Percentiles rank a stretch among this genome's conserved stretches.
Evolutionary conservation across 2,888 invertebrate species (phyloP).

Genomic region (Leucania comma): DNA sequence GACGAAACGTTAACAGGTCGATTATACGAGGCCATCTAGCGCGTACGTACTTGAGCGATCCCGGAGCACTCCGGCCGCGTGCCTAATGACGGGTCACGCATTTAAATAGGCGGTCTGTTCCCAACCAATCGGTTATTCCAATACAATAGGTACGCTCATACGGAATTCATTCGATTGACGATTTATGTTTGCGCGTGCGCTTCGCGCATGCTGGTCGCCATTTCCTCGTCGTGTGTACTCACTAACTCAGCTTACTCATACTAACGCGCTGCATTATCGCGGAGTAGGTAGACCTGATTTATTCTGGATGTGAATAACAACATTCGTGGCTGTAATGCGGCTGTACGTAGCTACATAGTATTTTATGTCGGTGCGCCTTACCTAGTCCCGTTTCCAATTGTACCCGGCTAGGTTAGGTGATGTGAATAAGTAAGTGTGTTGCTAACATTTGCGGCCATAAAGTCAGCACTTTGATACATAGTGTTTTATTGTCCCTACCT

Average conservation of each 20-base stretch:
- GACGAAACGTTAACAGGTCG: conserved; percentile 86
- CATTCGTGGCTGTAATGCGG: conserved; percentile 70
- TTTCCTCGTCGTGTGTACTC: conserved; percentile 14
- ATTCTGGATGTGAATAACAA: conserved; percentile 75
- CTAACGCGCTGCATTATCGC: conserved; percentile 49
- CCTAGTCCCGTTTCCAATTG: conserved; percentile 72
- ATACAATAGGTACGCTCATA: conserved; percentile 74
- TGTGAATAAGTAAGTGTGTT: conserved; percentile 72
- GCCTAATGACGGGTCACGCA: conserved; percentile 88
- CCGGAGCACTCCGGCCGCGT: conserved; percentile 74
- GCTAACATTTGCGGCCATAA: conserved; percentile 61
- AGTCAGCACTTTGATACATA: conserved; percentile 59
- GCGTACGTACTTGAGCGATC: conserved; percentile 75
- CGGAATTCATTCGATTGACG: conserved; percentile 74
- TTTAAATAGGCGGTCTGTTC: conserved; percentile 86
- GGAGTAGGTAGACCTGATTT: conserved; percentile 66
- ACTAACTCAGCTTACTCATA: conserved; percentile 27
- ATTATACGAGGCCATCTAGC: conserved; percentile 85
- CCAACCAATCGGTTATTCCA: conserved; percentile 78
- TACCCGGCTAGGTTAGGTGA: conserved; percentile 68
- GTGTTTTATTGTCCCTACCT: conserved; percentile 54
- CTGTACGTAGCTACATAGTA: conserved; percentile 71
- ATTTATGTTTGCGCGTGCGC: conserved; percentile 58
- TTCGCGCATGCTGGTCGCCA: conserved; percentile 6
- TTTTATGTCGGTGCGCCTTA: conserved; percentile 70